Evolutionary conservation across 2,113 vertebrate species (phyloP).

Genomic region (Menura novaehollandiae): DNA sequence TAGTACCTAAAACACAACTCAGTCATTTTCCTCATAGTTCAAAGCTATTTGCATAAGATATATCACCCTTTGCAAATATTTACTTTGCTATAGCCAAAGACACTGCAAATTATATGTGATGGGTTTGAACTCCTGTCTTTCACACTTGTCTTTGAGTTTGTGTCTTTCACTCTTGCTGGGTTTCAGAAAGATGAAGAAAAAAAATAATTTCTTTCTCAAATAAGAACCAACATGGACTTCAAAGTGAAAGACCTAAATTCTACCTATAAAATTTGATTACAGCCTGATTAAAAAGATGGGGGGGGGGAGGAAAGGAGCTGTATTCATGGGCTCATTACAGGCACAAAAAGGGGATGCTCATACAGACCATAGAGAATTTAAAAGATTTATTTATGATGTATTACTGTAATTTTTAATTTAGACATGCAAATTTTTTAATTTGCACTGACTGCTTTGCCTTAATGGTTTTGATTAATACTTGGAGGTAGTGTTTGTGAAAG

Average conservation of each 20-base stretch:
- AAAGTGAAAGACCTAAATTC: constrained; percentile 52
- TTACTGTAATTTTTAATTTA: constrained; percentile 93
- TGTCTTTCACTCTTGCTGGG: constrained; percentile 20
- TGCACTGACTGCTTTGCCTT: constrained; percentile 91
- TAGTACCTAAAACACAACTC: constrained; percentile 71
- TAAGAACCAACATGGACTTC: constrained; percentile 4
- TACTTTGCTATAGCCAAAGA: constrained; percentile 70
- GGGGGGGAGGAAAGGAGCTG: not conserved
- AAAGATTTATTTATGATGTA: constrained; percentile 90
- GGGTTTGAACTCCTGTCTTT: constrained; percentile 55
- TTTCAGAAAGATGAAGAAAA: constrained; percentile 18
- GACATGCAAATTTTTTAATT: constrained; percentile 95
- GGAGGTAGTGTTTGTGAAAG: constrained; percentile 97
- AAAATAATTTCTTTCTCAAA: constrained; percentile 6
- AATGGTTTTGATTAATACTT: constrained; percentile 98
- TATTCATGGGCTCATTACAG: constrained; percentile 72
- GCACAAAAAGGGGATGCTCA: constrained; percentile 78
- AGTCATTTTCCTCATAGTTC: constrained; percentile 74
- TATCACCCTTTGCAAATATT: constrained; percentile 76
- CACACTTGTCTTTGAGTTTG: constrained; percentile 51
- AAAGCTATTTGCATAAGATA: constrained; percentile 76
- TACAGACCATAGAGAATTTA: constrained; percentile 80
- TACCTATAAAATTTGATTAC: constrained; percentile 66
- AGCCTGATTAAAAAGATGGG: constrained; percentile 29
- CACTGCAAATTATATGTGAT: constrained; percentile 55